Evolutionary conservation across 2,113 vertebrate species (phyloP), one percentile per base, ranked within the genome.

Genomic region (Malurus elegans): DNA sequence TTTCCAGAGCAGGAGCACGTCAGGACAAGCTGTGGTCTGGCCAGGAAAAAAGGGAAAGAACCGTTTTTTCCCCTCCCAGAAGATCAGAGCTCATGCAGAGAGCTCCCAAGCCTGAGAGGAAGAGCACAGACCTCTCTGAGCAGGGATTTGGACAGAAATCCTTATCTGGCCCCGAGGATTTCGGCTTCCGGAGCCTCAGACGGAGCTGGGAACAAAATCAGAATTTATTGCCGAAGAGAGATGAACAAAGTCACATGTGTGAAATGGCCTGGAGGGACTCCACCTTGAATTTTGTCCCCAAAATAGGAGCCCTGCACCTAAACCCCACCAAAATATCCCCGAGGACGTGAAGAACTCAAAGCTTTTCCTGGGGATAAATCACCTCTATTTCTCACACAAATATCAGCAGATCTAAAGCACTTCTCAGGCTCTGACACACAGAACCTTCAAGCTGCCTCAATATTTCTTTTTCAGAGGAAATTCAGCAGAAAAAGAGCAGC

Each of bases 401-500:
- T 19, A 85, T 26, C 67, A 51, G 75, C 18, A 64, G 65, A 78
- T 74, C 38, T 64, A 42, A 60, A 70, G 34, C 56, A 61, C 15
- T 32, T 89, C 76, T 64, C 5, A 1, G 42, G 24, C 17, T 82
- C 78, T 91, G 67, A 72, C 51, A 73, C 24, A 44, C 20, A 40
- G 70, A 71, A 80, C 45, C 70, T 85, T 90, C 66, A 51, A 73
- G 71, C 53, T 76, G 54, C 61, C 42, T 91, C 90, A 87, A 85
- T 96, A 95, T 93, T 93, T 96, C 88, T 96, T 93, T 85, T 92
- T 76, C 83, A 96, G 96, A 84, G 92, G 84, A 97, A 96, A 96
- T 95, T 92, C 81, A 94, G 86, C 93, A 93, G 93, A 81, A 95
- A 96, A 97, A 83, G 80, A 94, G 95, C 95, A 97, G 95, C 94